Evolutionary conservation across 2,888 invertebrate species (phyloP), one percentile per base, ranked within the genome.

Genomic region (Mythimna loreyi): DNA sequence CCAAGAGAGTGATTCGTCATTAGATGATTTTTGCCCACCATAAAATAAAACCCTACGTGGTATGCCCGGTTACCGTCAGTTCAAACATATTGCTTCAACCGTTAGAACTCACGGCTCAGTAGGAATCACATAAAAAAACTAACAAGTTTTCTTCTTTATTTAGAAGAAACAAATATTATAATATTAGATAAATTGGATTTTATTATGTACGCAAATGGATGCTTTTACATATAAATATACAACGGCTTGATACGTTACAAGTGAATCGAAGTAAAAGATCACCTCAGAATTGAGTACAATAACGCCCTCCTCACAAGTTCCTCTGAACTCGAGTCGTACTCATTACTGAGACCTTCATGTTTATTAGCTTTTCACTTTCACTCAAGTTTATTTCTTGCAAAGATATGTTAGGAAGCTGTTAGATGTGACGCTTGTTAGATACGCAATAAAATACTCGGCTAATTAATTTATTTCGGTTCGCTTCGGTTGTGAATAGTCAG

Each of bases 271-370:
- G 33, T 7, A 36, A 21, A 21, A n/a, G 2, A 64, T 63, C 19
- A 45, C 50, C 9, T 36, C 45, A 47, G 75, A 63, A 75, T 56
- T 49, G 53, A 55, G 13, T 11, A 64, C 25, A 30, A 68, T 64
- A 57, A 53, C 56, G 45, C 52, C 30, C 60, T 63, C 43, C 25
- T 75, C 52, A 63, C 45, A 75, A 68, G 75, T 68, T 80, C 49
- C 45, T 36, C 56, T 11, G 30, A 80, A 75, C 60, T 60, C 43
- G 21, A 47, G 21, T 53, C 53, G 13, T 23, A 43, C 62, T 68
- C 56, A 63, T 80, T 68, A 63, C 63, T 80, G 57, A 23, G 43
- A 74, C 50, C 58, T 75, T 66, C 78, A 65, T 73, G 74, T 53
- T 58, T 78, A 60, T 75, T 53, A 43, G 28, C 21, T 78, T 57